phyloP scores from a whole-genome alignment of 2,888 invertebrate genomes.

The Macaria notata region DNA sequence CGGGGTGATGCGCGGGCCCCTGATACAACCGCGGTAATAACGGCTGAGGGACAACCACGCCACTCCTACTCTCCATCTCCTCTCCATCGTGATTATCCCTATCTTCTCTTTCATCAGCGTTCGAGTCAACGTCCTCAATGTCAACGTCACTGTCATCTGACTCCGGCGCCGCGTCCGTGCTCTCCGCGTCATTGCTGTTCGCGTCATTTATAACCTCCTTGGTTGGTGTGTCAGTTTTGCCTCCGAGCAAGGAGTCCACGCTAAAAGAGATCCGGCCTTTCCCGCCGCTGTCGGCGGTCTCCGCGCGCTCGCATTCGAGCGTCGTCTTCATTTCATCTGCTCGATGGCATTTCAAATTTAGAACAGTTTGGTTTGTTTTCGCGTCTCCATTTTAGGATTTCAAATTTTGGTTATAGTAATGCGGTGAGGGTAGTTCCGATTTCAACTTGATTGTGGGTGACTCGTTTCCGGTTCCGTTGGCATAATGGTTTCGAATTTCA shows the following conservation, averaged over 20 bases:
- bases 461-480: background rate
- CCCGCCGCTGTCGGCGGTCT: conserved; percentile 75
- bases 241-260: conserved; percentile 84
- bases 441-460: conserved; percentile 13
- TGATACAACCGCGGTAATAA: conserved; percentile 83
- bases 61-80: conserved; percentile 70
- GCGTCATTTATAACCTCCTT: conserved; percentile 57
- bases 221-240: conserved; percentile 55
- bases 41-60: conserved; percentile 86
- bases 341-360: conserved; percentile 59
- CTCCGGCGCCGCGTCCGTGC: conserved; percentile 61
- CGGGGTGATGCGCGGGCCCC: conserved; percentile 76
- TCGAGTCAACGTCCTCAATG: conserved; percentile 74
- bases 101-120: conserved; percentile 67
- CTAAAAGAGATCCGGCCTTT: conserved; percentile 88
- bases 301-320: conserved; percentile 78
- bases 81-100: conserved; percentile 71
- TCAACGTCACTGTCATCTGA: conserved; percentile 78
- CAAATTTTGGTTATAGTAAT: background rate
- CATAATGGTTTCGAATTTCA: too few relatives aligned
- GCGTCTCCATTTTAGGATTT: conserved; percentile 30
- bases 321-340: conserved; percentile 80
- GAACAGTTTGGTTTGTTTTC: conserved; percentile 27
- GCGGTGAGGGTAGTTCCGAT: conserved; percentile 7
- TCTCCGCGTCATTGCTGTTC: conserved; percentile 69